These are phyloP conservation scores for Callorhinus ursinus DNA, from an alignment of 2,113 vertebrate species.

Conservation along the genomic window DNA sequence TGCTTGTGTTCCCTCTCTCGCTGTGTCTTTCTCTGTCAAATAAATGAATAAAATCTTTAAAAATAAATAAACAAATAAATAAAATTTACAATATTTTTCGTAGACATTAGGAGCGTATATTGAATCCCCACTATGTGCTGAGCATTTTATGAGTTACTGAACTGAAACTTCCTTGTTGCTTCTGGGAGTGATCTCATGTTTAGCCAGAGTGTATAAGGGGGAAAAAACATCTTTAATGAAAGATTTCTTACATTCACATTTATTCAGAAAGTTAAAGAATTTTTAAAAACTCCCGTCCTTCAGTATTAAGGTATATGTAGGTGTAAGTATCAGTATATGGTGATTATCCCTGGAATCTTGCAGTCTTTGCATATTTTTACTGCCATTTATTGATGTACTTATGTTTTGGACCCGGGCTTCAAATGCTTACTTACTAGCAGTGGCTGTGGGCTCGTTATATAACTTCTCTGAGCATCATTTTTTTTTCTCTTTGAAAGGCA, in stretches of 20 bases:
- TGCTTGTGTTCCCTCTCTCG: no score
- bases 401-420: neutral
- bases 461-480: neutral
- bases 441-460: neutral
- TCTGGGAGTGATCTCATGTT: conserved; percentile 5
- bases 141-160: neutral
- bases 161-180: conserved; percentile 13
- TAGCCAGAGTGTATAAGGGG: neutral
- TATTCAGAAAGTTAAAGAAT: conserved; percentile 24
- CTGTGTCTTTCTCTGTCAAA: no score
- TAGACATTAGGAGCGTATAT: neutral
- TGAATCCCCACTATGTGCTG: neutral
- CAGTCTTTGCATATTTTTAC: neutral
- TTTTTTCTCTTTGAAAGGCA: neutral
- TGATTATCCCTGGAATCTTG: neutral
- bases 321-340: neutral
- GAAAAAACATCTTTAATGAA: neutral
- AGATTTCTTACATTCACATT: neutral
- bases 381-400: neutral
- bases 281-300: neutral
- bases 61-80: no score
- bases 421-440: neutral
- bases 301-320: neutral
- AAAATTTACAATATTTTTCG: neutral
- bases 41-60: no score